These are phyloP conservation scores for Grantiella picta DNA, from an alignment of 2,113 vertebrate species.

Conservation along the genomic window DNA sequence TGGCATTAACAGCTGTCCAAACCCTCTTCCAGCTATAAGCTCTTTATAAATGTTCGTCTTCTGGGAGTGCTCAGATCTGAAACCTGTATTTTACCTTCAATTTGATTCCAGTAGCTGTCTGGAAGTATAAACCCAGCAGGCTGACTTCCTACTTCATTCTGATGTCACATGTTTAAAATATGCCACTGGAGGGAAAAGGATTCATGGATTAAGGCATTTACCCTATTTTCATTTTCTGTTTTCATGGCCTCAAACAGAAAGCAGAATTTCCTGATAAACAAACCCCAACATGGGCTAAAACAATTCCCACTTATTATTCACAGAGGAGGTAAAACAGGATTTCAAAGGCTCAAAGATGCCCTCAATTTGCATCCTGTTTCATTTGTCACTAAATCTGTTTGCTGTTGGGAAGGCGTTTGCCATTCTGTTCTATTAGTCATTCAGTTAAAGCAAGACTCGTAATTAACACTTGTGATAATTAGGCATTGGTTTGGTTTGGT, in stretches of 20 bases:
- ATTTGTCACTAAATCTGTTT: constrained; percentile 67
- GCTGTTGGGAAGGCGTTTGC: constrained; percentile 55
- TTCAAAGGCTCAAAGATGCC: constrained; percentile 62
- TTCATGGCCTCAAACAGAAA: neutral
- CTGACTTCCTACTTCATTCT: neutral
- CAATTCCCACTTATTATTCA: constrained; percentile 65
- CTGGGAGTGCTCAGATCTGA: neutral
- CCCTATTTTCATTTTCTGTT: neutral
- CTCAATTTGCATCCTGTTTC: constrained; percentile 66
- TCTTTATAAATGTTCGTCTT: neutral
- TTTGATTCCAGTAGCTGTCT: neutral
- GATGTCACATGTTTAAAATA: neutral
- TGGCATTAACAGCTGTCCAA: constrained; percentile 31
- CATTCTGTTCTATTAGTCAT: constrained; percentile 69
- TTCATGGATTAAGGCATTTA: neutral
- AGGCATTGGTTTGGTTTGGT: constrained; percentile 50
- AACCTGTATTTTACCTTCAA: constrained; percentile 2
- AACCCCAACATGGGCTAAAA: constrained; percentile 19
- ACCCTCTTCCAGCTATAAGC: constrained; percentile 20
- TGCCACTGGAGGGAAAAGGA: neutral
- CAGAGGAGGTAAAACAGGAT: constrained; percentile 48
- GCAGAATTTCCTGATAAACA: constrained; percentile 39
- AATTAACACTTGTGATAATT: constrained; percentile 72
- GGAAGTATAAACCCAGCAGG: neutral
- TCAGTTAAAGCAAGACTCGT: constrained; percentile 61